Evolutionary conservation across 1,140 invertebrate species (phyloP), one percentile per base, ranked within the genome.

Genomic region (Plodia interpunctella): DNA sequence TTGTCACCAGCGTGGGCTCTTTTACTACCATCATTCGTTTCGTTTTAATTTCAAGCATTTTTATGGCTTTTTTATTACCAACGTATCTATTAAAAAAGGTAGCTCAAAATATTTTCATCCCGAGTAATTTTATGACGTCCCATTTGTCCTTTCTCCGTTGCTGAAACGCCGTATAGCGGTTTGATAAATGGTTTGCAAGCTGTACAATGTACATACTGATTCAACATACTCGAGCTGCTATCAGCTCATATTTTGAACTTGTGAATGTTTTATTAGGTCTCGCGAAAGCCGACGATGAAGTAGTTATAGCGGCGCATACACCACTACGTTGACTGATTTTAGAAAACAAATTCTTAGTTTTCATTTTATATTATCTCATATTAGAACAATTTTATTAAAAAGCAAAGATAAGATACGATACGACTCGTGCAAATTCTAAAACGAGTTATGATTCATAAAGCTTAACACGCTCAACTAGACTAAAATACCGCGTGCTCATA

Each of bases 271-370:
- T 55, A 57, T 62, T 65, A 57, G n/a, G 63, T 61, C 63, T 69
- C 62, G 44, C 60, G 62, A 65, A 62, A 71, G 35, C 59, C 60
- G 56, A 63, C 68, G 69, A 74, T 74, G 64, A 71, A 74, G 65
- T 62, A 71, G 67, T 71, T 71, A 74, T 62, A 63, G 66, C 61
- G 60, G 61, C 64, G 61, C 63, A 60, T 60, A 55, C 55, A 57
- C 60, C 59, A 49, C 56, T 65, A 60, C 66, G 59, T 38, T 51
- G 58, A 67, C 55, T 58, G 60, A 66, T 62, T 65, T 62, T 66
- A 66, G 62, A 44, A 44, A 2, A 44, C 38, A 44, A 44, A 44
- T 44, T 44, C 38, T 1, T 44, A 11, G 5, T 3, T 44, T 15
- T 15, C 38, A 21, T 15, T 11, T 15, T 54, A 28, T 10, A 54